Base-by-base conservation (phyloP, 2,888 invertebrate species). In the Xestia rhomboidea region DNA sequence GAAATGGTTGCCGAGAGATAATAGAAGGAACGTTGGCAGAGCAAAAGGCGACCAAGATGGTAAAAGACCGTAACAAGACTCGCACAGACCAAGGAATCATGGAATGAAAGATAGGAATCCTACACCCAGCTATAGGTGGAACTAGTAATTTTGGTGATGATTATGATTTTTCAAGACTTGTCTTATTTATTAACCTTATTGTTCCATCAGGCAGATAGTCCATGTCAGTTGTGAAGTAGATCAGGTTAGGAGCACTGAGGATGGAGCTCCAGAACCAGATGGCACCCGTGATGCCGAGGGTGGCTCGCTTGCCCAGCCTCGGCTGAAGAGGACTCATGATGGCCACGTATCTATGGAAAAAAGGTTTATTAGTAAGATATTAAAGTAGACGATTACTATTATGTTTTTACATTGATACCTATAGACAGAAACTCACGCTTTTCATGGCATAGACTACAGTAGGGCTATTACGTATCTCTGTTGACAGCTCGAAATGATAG, bases 281-380 rank as follows among this genome's bases (percentile, higher is more conserved):
- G 73, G 97, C 97, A 10, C 98, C 97, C 0, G 99, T 99, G 84
- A 99, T 98, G 89, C 98, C 98, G 73, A 99, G 97, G 0, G 99
- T 99, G 24, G 98, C 97, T 44, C 98, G 97, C 91, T 98, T 98
- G 44, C 99, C 98, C 97, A 99, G 98, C 74, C 99, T 97, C 3
- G 99, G 99, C 82, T 98, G 97, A 80, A 99, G 96, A 0, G 99
- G 99, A 91, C 99, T 98, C 97, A 99, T 99, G 90, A 99, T 99
- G 73, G 99, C 99, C 95, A 99, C 98, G 93, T 99, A 99, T 93
- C 99, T 99, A 97, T 93, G 77, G 10, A 13, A 49, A 66, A 66
- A 15, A 62, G 1, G 41, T 64, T 64, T 64, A n/a, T 64, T 3
- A 41, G 64, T n/a, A 41, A 38, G 41, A 64, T 41, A 15, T 6